Evolutionary conservation across 2,113 vertebrate species (phyloP).

Genomic region (Pipa parva): DNA sequence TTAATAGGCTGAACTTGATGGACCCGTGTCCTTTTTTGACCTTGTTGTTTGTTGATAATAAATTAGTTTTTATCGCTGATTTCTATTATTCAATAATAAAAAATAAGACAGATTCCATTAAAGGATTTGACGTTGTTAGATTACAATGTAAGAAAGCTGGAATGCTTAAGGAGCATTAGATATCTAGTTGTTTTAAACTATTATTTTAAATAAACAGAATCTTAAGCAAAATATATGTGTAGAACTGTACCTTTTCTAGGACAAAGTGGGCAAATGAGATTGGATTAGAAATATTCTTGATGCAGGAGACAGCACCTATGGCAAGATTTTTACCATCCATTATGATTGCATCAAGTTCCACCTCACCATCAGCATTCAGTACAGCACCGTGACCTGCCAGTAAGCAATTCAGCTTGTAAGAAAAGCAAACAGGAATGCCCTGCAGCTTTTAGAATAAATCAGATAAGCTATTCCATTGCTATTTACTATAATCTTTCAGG

Average conservation of each 20-base stretch:
- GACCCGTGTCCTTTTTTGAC: too few relatives aligned
- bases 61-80: too few relatives aligned
- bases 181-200: not conserved
- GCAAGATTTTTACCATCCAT: slow-evolving; percentile 65
- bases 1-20: too few relatives aligned
- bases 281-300: slow-evolving; percentile 65
- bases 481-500: slow-evolving; percentile 59
- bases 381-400: slow-evolving; percentile 61
- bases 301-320: slow-evolving; percentile 58
- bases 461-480: slow-evolving; percentile 65
- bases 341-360: slow-evolving; percentile 67
- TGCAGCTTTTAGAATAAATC: slow-evolving; percentile 63
- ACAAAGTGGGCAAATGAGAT: slow-evolving; percentile 61
- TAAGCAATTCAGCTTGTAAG: slow-evolving; percentile 61
- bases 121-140: not conserved
- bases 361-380: slow-evolving; percentile 63
- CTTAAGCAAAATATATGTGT: slow-evolving; percentile 37
- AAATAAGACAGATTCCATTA: too few relatives aligned
- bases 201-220: slow-evolving; percentile 1
- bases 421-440: slow-evolving; percentile 63
- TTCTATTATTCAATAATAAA: too few relatives aligned
- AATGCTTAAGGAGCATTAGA: not conserved
- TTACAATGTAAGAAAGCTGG: accelerated
- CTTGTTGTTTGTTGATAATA: too few relatives aligned
- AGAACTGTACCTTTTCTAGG: slow-evolving; percentile 59